These are phyloP conservation scores for Cabera pusaria DNA, from an alignment of 2,888 invertebrate species.

Conservation along the genomic window DNA sequence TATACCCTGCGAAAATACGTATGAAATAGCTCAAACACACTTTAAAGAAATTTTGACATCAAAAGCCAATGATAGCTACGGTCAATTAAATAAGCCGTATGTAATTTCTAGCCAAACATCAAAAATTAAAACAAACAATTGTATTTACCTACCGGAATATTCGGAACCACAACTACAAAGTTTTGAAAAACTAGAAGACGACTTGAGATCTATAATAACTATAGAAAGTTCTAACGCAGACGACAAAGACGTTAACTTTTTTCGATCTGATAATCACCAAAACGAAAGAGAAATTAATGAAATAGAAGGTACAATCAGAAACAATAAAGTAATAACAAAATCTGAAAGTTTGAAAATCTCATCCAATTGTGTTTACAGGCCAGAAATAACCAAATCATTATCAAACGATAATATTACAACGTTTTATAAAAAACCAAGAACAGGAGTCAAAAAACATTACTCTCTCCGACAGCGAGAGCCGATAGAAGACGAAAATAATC, in stretches of 20 bases:
- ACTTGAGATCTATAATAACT: constrained; percentile 74
- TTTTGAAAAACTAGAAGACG: constrained; percentile 72
- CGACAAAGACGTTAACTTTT: constrained; percentile 61
- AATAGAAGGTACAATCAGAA: constrained; percentile 77
- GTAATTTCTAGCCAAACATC: constrained; percentile 41
- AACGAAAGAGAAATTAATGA: constrained; percentile 79
- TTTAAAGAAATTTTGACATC: constrained; percentile 66
- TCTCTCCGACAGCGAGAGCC: constrained; percentile 77
- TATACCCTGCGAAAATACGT: constrained; percentile 68
- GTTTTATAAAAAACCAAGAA: constrained; percentile 49
- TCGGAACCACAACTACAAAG: constrained; percentile 62
- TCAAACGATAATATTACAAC: constrained; percentile 69
- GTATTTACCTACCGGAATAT: constrained; percentile 55
- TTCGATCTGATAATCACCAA: constrained; percentile 66
- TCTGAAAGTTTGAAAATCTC: constrained; percentile 68
- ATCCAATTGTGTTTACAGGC: constrained; percentile 48
- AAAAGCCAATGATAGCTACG: constrained; percentile 64
- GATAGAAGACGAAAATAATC: constrained; percentile 57
- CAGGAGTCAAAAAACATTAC: constrained; percentile 73
- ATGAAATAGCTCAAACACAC: constrained; percentile 72
- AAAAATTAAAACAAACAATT: constrained; percentile 45
- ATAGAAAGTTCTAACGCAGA: constrained; percentile 71
- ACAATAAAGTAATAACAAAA: constrained; percentile 74
- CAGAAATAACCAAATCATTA: constrained; percentile 60
- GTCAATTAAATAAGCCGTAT: constrained; percentile 66